Evolutionary conservation across 2,888 invertebrate genomes (phyloP), one percentile per base, ranked within the genome.

Genomic region (Chironomus tentans): DNA sequence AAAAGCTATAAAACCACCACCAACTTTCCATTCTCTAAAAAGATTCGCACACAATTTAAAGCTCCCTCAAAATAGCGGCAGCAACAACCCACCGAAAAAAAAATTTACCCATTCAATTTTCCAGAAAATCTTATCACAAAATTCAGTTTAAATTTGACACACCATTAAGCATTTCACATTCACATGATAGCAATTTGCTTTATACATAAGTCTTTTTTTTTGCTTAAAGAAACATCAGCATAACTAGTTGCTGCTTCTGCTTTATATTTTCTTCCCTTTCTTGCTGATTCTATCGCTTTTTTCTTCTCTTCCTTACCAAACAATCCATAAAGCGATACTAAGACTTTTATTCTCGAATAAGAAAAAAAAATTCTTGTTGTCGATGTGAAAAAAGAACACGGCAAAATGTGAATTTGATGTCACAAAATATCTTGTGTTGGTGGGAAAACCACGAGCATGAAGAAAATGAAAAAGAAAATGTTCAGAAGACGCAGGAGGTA

Each of bases 131-230:
- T 38, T 38, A 38, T 38, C 38, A 38, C 38, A 56, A 56, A 56
- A 56, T 56, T 56, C 18, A 65, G 48, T 47, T 70, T 22, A 48
- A 48, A 70, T 70, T 70, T 18, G 47, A 70, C 70, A 48, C 70
- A 70, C 22, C 70, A 70, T 70, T 70, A 21, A 70, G 47, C 70
- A 70, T 65, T 22, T 24, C 65, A 21, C 13, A 65, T 24, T 56
- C 18, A 56, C 56, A 18, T 18, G n/a, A 56, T n/a, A 56, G 56
- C 56, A 56, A 56, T 18, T 56, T 15, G 56, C n/a, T n/a, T n/a
- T n/a, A n/a, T n/a, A n/a, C n/a, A n/a, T n/a, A n/a, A n/a, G n/a
- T n/a, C 15, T 50, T 12, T 50, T 13, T 2, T 50, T 3, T 5
- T 2, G 13, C 4, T 38, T 38, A 38, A 38, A 38, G 38, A 38